A percentile compares a stretch with the other conserved stretches of the same genome.
Evolutionary conservation across 1,140 invertebrate species (phyloP).

Genomic region (Cheumatopsyche charites): DNA sequence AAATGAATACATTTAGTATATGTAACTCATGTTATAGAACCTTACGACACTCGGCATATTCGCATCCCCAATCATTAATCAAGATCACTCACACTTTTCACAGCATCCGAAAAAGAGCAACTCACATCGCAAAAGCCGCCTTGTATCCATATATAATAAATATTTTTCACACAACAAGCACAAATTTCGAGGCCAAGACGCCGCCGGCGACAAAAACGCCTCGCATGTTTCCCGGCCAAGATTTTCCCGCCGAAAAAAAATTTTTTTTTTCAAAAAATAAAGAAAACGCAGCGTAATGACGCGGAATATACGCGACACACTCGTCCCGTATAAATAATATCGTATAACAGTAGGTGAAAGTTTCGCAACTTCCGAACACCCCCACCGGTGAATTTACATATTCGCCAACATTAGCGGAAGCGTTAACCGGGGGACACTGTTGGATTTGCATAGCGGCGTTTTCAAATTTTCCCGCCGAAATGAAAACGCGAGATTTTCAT

Average conservation of each 20-base stretch:
- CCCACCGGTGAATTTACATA: slow-evolving; percentile 7
- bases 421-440: background rate
- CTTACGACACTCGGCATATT: too few relatives aligned
- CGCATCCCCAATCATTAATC: too few relatives aligned
- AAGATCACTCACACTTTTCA: too few relatives aligned
- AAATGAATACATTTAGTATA: too few relatives aligned
- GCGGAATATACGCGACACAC: slow-evolving; percentile 1
- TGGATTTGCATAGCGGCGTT: background rate
- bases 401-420: slow-evolving; percentile 7
- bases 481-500: too few relatives aligned
- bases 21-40: too few relatives aligned
- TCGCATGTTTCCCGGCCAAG: background rate
- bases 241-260: background rate
- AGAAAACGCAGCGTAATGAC: slow-evolving; percentile 6
- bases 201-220: background rate
- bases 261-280: too few relatives aligned
- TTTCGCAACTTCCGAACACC: too few relatives aligned
- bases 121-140: too few relatives aligned
- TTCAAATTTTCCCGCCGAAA: too few relatives aligned
- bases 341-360: background rate
- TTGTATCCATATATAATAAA: too few relatives aligned
- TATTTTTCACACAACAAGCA: background rate
- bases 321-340: background rate
- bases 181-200: background rate
- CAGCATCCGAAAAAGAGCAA: too few relatives aligned